Evolutionary conservation across 2,888 invertebrate genomes (phyloP), one percentile per base, ranked within the genome.

Genomic region (Spodoptera littoralis): DNA sequence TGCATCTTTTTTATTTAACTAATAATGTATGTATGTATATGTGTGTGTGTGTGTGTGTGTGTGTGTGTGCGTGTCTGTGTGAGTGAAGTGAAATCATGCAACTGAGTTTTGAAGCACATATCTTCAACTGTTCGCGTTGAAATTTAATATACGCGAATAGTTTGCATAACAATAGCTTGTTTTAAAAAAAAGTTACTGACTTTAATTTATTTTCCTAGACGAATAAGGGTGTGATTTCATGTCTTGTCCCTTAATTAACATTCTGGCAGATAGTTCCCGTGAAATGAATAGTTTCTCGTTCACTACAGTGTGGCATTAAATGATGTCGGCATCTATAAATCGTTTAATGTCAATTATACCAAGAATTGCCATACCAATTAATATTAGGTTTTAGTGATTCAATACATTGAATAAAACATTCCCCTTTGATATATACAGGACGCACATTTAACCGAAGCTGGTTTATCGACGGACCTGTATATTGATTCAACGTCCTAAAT

Each of bases 271-370:
- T 68, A 75, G 63, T 61, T 76, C 67, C 73, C 46, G 46, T 55
- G 51, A 60, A 74, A 70, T 73, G 36, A 36, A 36, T 36, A 36
- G 36, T 36, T 36, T 9, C 36, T 36, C 8, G 69, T 79, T 73
- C 69, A 61, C 68, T 77, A 79, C 57, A 68, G 63, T 66, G 60
- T 70, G 65, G 69, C 68, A 70, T 76, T 72, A 72, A 76, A 70
- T 73, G 77, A 74, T 66, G 67, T 65, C 75, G 70, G 72, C 69
- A 60, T 70, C 81, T 68, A 79, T 82, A 83, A 82, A 82, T 82
- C 81, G 81, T 78, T 82, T 81, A 82, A 79, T 76, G 81, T 81
- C 81, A 82, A 82, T 82, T 82, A 82, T 78, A 70, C 69, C 64
- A 73, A 62, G 73, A 78, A 82, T 83, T 78, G 83, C 78, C 55